Base-by-base conservation (phyloP, 2,113 vertebrate species). In the Ptychochromis oligacanthus region DNA sequence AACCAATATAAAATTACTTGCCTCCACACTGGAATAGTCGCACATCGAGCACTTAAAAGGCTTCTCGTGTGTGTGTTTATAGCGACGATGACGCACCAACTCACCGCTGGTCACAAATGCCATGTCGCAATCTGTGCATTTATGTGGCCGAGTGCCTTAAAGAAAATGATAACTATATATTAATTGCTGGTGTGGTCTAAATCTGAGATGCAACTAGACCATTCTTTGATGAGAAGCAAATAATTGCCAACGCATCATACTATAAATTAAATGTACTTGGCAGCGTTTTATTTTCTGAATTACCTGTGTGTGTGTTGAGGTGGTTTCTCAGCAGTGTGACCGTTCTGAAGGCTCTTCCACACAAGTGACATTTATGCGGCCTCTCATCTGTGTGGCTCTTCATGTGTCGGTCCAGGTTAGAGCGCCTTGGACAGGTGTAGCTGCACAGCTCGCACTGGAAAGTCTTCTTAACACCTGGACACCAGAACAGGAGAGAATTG, bases 1-100 rank as follows among this genome's bases (percentile, higher is more conserved):
- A 78, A 22, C 3, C 26, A 38, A 43, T 26, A 46, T 22, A n/a
- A 43, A 6, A 36, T 26, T 4, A 83, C 88, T 76, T 89, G 97
- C 98, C 97, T 99, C 98, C 94, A 99, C 98, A 54, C 98, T 99
- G 88, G 96, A 97, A 49, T 99, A 99, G 88, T 99, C 98, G 43
- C 98, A 99, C 98, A 99, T 99, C 3, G 98, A 99, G 96, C 98
- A 99, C 82, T 99, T 99, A 96, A 99, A 99, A 52, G 98, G 98
- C 92, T 99, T 99, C 96, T 99, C 98, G 4, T 99, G 98, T 64
- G 98, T 99, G 80, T 99, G 98, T 95, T 99, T 99, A 92, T 99
- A 99, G 88, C 98, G 98, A 81, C 98, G 97, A 94, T 99, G 98
- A 80, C 98, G 96, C 88, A 99, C 98, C 94, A 99, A 94, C 93